phyloP scores from a whole-genome alignment of 2,113 vertebrate genomes.

The Sinocyclocheilus anophthalmus region DNA sequence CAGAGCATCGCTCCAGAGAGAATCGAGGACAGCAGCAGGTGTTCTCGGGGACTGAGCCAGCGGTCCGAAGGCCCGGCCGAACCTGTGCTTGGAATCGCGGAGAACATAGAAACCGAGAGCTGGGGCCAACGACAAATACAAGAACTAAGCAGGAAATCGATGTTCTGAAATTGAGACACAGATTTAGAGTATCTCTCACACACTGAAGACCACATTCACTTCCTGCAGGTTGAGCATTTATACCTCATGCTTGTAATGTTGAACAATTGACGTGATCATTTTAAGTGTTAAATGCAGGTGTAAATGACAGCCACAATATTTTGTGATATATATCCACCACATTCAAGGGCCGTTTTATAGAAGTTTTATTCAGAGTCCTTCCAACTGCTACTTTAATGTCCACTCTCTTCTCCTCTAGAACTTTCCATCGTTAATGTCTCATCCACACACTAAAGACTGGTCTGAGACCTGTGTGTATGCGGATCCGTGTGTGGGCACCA shows the following conservation, averaged over 20 bases:
- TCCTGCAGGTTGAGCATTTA: conserved; percentile 69
- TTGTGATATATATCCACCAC: neutral
- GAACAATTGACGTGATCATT: too few species aligned
- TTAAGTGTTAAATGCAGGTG: too few species aligned
- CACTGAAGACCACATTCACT: conserved; percentile 77
- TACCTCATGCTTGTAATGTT: too few species aligned
- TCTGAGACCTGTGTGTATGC: conserved; percentile 71
- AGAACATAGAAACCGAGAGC: conserved; percentile 71
- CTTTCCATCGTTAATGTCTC: conserved; percentile 68
- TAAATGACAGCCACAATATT: neutral
- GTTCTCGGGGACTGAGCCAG: conserved; percentile 69
- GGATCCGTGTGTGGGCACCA: conserved; percentile 70
- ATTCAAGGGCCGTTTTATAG: neutral
- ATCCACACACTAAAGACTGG: conserved; percentile 75
- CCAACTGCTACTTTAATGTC: neutral
- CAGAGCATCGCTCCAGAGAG: conserved; percentile 70
- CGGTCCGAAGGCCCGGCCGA: conserved; percentile 70
- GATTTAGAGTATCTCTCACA: conserved; percentile 71
- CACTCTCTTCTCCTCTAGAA: conserved; percentile 60
- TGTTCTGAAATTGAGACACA: conserved; percentile 63
- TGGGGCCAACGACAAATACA: conserved; percentile 67
- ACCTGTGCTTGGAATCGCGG: conserved; percentile 69
- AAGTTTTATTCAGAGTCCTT: neutral
- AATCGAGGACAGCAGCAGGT: conserved; percentile 73
- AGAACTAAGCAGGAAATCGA: conserved; percentile 73